Conservation (phyloP, 2,797 vertebrate species). For the Poeciliopsis presidionis region DNA sequence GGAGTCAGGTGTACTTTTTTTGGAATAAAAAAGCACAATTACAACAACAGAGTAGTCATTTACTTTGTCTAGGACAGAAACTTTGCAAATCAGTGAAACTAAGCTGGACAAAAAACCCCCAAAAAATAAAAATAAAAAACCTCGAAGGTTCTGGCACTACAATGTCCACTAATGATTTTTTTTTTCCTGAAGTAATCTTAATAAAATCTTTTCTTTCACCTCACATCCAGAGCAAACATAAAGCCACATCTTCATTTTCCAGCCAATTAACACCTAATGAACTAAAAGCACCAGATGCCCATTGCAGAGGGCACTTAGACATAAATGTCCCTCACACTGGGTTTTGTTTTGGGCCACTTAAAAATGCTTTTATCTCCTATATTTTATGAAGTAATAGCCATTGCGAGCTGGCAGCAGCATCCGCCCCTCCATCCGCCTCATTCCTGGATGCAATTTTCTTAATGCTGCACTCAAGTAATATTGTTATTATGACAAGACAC, state of each 20-base stretch:
- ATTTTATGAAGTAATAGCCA: neutral
- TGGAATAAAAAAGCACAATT: neutral
- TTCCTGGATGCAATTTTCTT: conserved; percentile 25
- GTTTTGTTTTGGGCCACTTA: neutral
- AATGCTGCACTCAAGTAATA: conserved; percentile 19
- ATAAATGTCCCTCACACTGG: neutral
- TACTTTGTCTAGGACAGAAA: neutral
- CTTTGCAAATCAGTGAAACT: neutral
- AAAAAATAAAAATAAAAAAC: too few species aligned
- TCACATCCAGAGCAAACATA: neutral
- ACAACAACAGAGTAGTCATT: neutral
- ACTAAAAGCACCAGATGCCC: neutral
- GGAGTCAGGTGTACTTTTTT: neutral
- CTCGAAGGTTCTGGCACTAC: neutral
- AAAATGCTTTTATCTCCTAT: neutral
- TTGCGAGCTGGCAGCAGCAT: conserved; percentile 1
- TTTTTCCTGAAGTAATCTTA: neutral
- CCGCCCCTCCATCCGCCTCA: neutral
- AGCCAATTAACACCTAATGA: neutral
- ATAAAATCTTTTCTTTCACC: neutral
- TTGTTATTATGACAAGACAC: conserved; percentile 9
- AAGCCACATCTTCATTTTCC: neutral
- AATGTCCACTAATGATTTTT: neutral
- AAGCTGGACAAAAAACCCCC: neutral
- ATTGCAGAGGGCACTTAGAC: neutral